Conservation (phyloP, 2,888 invertebrate genomes). For the Carabus problematicus region DNA sequence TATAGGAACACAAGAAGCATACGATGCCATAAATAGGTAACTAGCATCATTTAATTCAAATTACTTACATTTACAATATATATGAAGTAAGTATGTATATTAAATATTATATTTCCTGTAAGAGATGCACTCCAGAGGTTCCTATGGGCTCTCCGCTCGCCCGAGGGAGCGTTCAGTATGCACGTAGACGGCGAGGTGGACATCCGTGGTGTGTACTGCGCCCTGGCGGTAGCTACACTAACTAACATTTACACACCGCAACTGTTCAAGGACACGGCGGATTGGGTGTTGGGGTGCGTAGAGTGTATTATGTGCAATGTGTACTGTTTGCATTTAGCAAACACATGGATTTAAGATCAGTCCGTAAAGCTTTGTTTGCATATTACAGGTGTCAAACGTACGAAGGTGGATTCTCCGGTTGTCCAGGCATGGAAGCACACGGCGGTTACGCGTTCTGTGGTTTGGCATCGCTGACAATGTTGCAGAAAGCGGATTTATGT, state of each 20-base stretch:
- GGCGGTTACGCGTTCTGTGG: conserved; percentile 99
- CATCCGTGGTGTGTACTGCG: conserved; percentile 97
- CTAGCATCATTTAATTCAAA: conserved; percentile 36
- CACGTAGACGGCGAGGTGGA: conserved; percentile 94
- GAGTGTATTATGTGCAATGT: too few relatives aligned
- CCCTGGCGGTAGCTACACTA: conserved; percentile 86
- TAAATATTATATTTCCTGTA: conserved; percentile 37
- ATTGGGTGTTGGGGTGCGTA: conserved; percentile 81
- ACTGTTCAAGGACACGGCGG: conserved; percentile 84
- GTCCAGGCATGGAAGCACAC: conserved; percentile 95
- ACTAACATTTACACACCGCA: conserved; percentile 79
- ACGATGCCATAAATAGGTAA: conserved; percentile 83
- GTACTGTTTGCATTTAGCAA: too few relatives aligned
- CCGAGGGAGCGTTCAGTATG: conserved; percentile 91
- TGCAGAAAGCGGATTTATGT: conserved; percentile 78
- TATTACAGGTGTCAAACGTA: conserved; percentile 89
- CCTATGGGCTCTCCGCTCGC: conserved; percentile 76
- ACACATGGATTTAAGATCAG: too few relatives aligned
- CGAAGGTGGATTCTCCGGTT: conserved; percentile 97
- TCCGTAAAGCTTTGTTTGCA: neutral
- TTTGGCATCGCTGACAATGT: conserved; percentile 84
- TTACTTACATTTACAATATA: conserved; percentile 5
- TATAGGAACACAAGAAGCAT: conserved; percentile 82
- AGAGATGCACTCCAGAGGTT: conserved; percentile 77
- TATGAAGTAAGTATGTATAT: conserved; percentile 13